phyloP scores from a whole-genome alignment of 2,797 vertebrate species.

The Gobio occitaniae region DNA sequence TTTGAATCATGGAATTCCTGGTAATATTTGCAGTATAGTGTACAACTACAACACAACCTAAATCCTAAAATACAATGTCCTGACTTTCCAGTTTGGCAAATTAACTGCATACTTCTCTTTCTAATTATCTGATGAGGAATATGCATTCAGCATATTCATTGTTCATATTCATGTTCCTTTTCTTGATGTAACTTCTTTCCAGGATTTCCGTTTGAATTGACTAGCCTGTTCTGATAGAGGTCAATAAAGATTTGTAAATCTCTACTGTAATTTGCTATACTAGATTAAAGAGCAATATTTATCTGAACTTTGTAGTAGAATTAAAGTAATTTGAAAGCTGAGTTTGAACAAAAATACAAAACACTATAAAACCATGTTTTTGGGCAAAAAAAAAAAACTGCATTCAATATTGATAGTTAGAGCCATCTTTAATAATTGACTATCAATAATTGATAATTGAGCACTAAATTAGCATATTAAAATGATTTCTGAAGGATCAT shows the following conservation, averaged over 20 bases:
- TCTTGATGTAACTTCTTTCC: not conserved
- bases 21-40: not conserved
- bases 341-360: not conserved
- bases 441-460: not conserved
- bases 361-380: not conserved
- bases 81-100: not conserved
- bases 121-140: not conserved
- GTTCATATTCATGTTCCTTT: not conserved
- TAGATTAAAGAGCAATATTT: not conserved
- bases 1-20: conserved; percentile 7
- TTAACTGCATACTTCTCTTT: not conserved
- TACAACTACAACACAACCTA: not conserved
- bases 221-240: not conserved
- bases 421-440: not conserved
- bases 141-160: not conserved
- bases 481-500: not conserved
- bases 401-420: not conserved
- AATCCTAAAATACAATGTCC: not conserved
- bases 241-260: not conserved
- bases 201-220: not conserved
- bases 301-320: not conserved
- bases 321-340: not conserved
- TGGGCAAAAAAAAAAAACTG: not conserved
- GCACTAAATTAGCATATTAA: not conserved
- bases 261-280: not conserved